Percentiles rank a stretch among this genome's conserved stretches.
Conservation (phyloP, 1,140 invertebrate genomes). For the Dufourea novaeangliae region DNA sequence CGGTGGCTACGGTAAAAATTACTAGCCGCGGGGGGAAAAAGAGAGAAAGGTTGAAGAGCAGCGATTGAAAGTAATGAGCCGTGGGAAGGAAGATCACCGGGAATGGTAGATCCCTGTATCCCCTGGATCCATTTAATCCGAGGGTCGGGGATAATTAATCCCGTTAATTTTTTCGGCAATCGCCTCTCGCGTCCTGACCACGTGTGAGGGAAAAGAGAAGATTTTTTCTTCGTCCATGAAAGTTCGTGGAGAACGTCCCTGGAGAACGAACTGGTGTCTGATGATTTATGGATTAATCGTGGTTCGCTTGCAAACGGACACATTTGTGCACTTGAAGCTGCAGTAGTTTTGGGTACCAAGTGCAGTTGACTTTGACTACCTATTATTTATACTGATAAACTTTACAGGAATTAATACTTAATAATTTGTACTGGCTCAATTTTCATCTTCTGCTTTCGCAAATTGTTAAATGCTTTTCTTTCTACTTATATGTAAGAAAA, state of each 20-base stretch:
- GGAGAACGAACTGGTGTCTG: neutral
- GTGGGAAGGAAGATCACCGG: conserved; percentile 57
- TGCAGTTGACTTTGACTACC: too few relatives aligned
- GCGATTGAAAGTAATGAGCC: conserved; percentile 80
- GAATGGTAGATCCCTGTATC: conserved; percentile 49
- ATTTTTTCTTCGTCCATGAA: conserved; percentile 1
- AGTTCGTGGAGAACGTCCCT: neutral
- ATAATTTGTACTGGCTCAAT: too few relatives aligned
- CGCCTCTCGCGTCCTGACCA: conserved; percentile 19
- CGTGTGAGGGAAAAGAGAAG: conserved; percentile 10
- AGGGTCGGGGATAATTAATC: conserved; percentile 65
- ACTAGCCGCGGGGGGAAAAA: conserved; percentile 53
- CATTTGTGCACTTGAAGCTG: neutral
- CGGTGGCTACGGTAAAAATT: conserved; percentile 75
- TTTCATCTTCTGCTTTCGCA: too few relatives aligned
- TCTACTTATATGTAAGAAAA: too few relatives aligned
- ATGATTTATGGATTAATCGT: neutral
- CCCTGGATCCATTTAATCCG: conserved; percentile 51
- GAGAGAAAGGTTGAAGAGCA: conserved; percentile 46
- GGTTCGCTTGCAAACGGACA: conserved; percentile 1
- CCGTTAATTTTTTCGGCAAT: conserved; percentile 64
- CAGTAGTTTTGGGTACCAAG: too few relatives aligned
- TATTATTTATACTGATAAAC: too few relatives aligned
- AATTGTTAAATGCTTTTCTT: too few relatives aligned
- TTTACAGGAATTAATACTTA: too few relatives aligned